A percentile compares a stretch with the other conserved stretches of the same genome.
These are phyloP conservation scores for Mastomys coucha DNA, from an alignment of 2,113 vertebrate species.

Conservation along the genomic window DNA sequence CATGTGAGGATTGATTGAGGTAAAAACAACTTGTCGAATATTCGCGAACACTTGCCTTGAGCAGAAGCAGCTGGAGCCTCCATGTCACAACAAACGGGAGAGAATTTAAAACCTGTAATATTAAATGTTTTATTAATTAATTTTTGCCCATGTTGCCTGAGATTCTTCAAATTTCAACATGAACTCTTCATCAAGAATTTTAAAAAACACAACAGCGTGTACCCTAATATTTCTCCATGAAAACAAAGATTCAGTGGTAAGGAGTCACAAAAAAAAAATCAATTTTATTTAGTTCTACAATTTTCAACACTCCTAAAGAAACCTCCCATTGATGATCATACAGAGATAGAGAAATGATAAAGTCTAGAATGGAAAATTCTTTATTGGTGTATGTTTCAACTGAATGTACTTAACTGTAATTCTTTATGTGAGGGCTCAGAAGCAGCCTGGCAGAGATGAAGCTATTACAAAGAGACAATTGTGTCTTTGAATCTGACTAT, in stretches of 20 bases:
- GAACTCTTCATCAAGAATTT: background rate
- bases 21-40: constrained; percentile 51
- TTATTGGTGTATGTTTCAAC: constrained; percentile 33
- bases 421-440: background rate
- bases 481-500: background rate
- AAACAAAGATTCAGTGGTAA: background rate
- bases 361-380: background rate
- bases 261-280: background rate
- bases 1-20: background rate
- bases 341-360: background rate
- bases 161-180: constrained; percentile 43
- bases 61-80: constrained; percentile 76
- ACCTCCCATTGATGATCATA: background rate
- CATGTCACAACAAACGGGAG: constrained; percentile 81
- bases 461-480: background rate
- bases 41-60: constrained; percentile 76
- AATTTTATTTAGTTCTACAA: constrained; percentile 10
- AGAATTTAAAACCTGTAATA: constrained; percentile 82
- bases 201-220: background rate
- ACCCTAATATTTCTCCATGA: background rate
- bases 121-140: constrained; percentile 61
- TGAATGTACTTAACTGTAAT: background rate
- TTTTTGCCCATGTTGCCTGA: background rate
- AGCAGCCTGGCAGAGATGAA: background rate
- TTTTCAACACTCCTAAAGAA: background rate